These are phyloP conservation scores for Sinopyrophorus schimmeli DNA, from an alignment of 2,888 invertebrate species.

Conservation along the genomic window DNA sequence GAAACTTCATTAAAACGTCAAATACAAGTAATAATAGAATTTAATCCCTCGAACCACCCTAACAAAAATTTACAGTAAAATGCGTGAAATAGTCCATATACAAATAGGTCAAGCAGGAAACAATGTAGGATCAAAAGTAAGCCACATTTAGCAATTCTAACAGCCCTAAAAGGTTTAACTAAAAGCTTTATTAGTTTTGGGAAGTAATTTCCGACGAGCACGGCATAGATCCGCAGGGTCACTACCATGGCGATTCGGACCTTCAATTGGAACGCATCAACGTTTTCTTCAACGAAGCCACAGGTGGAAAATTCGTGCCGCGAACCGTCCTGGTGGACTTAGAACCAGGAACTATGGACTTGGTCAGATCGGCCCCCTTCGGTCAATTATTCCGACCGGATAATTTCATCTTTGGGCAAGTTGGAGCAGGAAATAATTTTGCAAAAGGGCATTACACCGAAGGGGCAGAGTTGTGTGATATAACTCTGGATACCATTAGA, in stretches of 20 bases:
- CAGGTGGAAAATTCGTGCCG: slow-evolving; percentile 75
- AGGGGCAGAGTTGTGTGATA: slow-evolving; percentile 72
- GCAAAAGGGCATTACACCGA: slow-evolving; percentile 78
- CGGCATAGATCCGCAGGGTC: slow-evolving; percentile 71
- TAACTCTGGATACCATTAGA: slow-evolving; percentile 66
- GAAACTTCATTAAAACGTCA: background rate
- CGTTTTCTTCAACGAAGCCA: slow-evolving; percentile 75
- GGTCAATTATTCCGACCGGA: slow-evolving; percentile 84
- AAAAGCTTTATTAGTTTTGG: slow-evolving; percentile 62
- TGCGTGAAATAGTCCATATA: slow-evolving; percentile 96
- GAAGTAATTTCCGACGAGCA: slow-evolving; percentile 79
- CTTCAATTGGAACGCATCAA: slow-evolving; percentile 74
- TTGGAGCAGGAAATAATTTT: slow-evolving; percentile 77
- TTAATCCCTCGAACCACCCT: background rate
- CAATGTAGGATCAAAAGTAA: slow-evolving; percentile 92
- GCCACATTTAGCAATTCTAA: slow-evolving; percentile 30
- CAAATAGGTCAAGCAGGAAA: slow-evolving; percentile 96
- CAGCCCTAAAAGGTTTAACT: background rate
- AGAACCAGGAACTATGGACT: slow-evolving; percentile 90
- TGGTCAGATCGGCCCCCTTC: slow-evolving; percentile 76
- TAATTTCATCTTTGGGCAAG: slow-evolving; percentile 82
- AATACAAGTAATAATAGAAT: background rate
- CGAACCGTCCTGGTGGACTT: slow-evolving; percentile 84
- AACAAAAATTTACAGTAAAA: slow-evolving; percentile 49
- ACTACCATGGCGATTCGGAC: slow-evolving; percentile 68